These are phyloP conservation scores for Armadillidium nasatum DNA, from an alignment of 1,140 invertebrate genomes.

Conservation along the genomic window DNA sequence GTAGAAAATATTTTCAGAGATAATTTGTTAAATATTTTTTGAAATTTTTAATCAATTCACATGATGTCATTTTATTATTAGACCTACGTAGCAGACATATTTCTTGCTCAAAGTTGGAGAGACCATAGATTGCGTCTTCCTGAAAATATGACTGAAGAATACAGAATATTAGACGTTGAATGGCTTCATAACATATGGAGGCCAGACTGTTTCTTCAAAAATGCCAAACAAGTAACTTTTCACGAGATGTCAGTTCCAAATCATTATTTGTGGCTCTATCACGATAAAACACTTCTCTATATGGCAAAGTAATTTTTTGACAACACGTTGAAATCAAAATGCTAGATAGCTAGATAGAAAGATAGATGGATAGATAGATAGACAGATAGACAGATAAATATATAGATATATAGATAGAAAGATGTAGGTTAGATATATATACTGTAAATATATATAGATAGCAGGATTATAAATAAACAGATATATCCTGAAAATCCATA, in stretches of 20 bases:
- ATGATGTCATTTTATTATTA: slow-evolving; percentile 50
- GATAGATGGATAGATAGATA: too few relatives aligned
- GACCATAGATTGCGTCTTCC: slow-evolving; percentile 76
- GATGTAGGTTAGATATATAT: too few relatives aligned
- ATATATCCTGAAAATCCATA: too few relatives aligned
- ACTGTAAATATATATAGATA: too few relatives aligned
- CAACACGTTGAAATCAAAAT: too few relatives aligned
- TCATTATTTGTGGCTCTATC: slow-evolving; percentile 85
- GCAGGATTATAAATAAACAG: too few relatives aligned
- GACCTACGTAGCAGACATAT: slow-evolving; percentile 89
- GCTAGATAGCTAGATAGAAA: too few relatives aligned
- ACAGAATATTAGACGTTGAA: slow-evolving; percentile 79
- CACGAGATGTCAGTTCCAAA: slow-evolving; percentile 92
- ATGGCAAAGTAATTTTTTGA: slow-evolving; percentile 91
- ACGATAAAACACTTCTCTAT: slow-evolving; percentile 81
- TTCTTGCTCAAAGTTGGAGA: slow-evolving; percentile 84
- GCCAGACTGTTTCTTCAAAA: slow-evolving; percentile 88
- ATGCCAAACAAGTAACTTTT: slow-evolving; percentile 86
- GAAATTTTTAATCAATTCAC: too few relatives aligned
- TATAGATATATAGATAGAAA: too few relatives aligned
- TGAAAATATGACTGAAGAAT: slow-evolving; percentile 88
- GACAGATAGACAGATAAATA: too few relatives aligned
- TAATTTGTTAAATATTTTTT: too few relatives aligned
- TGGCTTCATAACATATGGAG: slow-evolving; percentile 88
- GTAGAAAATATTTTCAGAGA: too few relatives aligned